These are phyloP conservation scores for Arvicanthis niloticus DNA, from an alignment of 2,113 vertebrate genomes.

Conservation along the genomic window DNA sequence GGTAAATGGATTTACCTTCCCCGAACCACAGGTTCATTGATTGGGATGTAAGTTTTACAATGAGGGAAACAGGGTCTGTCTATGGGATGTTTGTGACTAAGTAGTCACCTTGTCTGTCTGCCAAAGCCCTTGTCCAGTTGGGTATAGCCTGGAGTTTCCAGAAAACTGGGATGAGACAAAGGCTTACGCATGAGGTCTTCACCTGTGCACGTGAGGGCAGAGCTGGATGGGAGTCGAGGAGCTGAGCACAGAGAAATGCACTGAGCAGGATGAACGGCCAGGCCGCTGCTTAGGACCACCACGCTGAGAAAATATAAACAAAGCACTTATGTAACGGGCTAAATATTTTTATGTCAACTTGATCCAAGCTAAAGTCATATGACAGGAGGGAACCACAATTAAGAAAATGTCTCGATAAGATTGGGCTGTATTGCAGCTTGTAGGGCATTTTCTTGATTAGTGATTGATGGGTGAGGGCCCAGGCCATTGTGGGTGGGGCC, in stretches of 20 bases:
- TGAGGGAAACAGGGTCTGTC: background rate
- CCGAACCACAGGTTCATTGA: background rate
- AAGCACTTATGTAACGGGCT: background rate
- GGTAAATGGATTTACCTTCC: background rate
- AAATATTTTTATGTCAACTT: no score
- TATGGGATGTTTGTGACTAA: background rate
- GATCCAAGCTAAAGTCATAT: background rate
- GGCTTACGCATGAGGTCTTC: background rate
- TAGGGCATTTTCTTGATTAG: background rate
- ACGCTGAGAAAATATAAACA: background rate
- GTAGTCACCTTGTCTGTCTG: background rate
- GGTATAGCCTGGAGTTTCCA: background rate
- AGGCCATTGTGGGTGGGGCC: background rate
- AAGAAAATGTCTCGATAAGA: background rate
- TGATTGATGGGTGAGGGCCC: background rate
- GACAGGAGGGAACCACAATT: background rate
- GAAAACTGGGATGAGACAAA: slow-evolving; percentile 1
- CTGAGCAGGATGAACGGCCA: background rate
- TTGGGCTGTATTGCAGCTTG: background rate
- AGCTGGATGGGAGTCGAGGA: rapidly evolving
- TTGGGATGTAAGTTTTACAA: background rate
- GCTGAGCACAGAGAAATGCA: background rate
- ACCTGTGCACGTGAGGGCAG: no score
- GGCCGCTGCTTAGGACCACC: background rate
- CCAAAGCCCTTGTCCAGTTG: background rate